A percentile compares a stretch with the other conserved stretches of the same genome.
Conservation (phyloP, 1,140 invertebrate genomes). For the Euglossa dilemma region DNA sequence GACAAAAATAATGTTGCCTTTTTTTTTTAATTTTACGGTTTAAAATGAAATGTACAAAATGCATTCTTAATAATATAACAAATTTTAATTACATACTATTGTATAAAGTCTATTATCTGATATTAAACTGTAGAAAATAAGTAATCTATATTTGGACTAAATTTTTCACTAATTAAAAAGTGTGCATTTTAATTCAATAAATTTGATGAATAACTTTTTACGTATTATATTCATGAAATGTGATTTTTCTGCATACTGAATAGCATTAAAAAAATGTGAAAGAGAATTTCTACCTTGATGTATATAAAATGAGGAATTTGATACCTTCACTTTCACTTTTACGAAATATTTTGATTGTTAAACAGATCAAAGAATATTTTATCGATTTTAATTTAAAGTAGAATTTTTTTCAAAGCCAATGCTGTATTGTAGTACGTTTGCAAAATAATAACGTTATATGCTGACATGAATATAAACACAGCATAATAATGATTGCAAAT, state of each 20-base stretch:
- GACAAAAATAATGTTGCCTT: constrained; percentile 44
- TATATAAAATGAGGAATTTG: constrained; percentile 20
- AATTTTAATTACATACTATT: neutral
- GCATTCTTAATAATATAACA: neutral
- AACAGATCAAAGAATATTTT: constrained; percentile 5
- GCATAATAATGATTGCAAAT: constrained; percentile 11
- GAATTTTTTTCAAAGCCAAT: neutral
- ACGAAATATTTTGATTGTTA: neutral
- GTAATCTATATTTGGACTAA: neutral
- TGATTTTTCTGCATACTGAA: neutral
- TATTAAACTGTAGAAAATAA: neutral
- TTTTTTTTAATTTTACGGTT: constrained; percentile 59
- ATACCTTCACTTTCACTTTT: neutral
- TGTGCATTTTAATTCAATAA: neutral
- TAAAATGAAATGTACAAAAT: constrained; percentile 27
- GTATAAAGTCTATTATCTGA: constrained; percentile 4
- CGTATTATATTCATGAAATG: neutral
- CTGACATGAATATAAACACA: neutral
- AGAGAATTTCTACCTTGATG: neutral
- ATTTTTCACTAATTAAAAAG: neutral
- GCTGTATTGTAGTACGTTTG: constrained; percentile 25
- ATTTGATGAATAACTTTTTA: neutral
- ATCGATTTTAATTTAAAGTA: neutral
- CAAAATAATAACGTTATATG: constrained; percentile 2
- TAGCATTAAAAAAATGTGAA: neutral